phyloP scores from a whole-genome alignment of 1,140 invertebrate species.

The Magallana gigas region DNA sequence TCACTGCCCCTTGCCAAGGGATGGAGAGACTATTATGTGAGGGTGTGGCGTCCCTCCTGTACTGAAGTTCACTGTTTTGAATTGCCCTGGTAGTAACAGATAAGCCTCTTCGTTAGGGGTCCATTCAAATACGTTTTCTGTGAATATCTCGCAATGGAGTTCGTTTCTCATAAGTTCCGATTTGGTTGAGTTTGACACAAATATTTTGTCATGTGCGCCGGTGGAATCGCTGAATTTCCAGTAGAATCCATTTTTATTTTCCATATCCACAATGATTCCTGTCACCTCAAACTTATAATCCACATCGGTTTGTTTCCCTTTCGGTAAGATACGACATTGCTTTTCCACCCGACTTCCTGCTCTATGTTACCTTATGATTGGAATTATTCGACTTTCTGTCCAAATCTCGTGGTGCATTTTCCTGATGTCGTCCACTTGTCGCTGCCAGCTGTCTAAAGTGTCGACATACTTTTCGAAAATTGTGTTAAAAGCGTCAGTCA shows the following conservation, averaged over 20 bases:
- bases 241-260: slow-evolving; percentile 15
- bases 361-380: slow-evolving; percentile 47
- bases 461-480: slow-evolving; percentile 22
- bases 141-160: slow-evolving; percentile 45
- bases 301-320: slow-evolving; percentile 45
- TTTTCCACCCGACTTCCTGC: slow-evolving; percentile 55
- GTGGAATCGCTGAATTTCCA: slow-evolving; percentile 42
- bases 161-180: neutral
- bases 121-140: slow-evolving; percentile 14
- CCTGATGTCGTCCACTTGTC: slow-evolving; percentile 47
- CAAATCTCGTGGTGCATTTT: slow-evolving; percentile 57
- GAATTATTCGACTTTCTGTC: slow-evolving; percentile 32
- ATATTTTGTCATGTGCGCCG: slow-evolving; percentile 43
- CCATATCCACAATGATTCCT: slow-evolving; percentile 32
- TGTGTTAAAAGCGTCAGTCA: neutral
- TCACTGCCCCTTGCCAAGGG: slow-evolving; percentile 45
- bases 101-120: neutral
- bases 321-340: slow-evolving; percentile 48
- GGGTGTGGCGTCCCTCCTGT: neutral
- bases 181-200: neutral
- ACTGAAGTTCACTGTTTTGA: slow-evolving; percentile 52
- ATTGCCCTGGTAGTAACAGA: slow-evolving; percentile 41
- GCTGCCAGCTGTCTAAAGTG: slow-evolving; percentile 48
- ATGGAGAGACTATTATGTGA: slow-evolving; percentile 43
- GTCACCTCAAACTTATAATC: slow-evolving; percentile 56